These are phyloP conservation scores for Porites evermanni DNA, from an alignment of 92 coral and sea anemone species.

Conservation along the genomic window DNA sequence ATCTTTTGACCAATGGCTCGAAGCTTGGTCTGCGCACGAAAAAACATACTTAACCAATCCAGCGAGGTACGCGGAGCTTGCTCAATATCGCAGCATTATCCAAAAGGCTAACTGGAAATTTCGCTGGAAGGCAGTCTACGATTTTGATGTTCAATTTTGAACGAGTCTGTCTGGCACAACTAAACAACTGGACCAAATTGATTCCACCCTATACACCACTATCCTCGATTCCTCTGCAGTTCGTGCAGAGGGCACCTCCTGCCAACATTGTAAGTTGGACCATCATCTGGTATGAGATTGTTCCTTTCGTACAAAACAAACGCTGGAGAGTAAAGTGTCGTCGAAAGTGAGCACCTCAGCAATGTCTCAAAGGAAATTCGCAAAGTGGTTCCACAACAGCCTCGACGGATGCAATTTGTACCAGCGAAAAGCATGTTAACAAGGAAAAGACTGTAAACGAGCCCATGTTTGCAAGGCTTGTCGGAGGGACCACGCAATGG, in stretches of 20 bases:
- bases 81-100: constrained; percentile 14
- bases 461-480: constrained; percentile 61
- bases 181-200: neutral
- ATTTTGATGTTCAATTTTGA: constrained; percentile 24
- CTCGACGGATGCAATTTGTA: neutral
- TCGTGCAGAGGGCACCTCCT: neutral
- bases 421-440: neutral
- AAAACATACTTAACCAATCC: constrained; percentile 6
- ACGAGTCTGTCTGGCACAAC: neutral
- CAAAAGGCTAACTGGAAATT: constrained; percentile 15
- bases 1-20: neutral
- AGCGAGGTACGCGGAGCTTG: constrained; percentile 24
- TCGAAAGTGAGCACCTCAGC: neutral
- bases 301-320: constrained; percentile 14
- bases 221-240: constrained; percentile 44
- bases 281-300: constrained; percentile 21
- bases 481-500: constrained; percentile 34
- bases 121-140: constrained; percentile 27
- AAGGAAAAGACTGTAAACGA: constrained; percentile 36
- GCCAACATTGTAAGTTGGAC: constrained; percentile 12
- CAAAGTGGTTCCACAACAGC: neutral
- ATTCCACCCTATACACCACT: constrained; percentile 33
- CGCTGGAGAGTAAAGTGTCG: neutral
- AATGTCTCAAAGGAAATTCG: neutral
- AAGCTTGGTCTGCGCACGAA: constrained; percentile 28